Evolutionary conservation across 2,113 vertebrate genomes (phyloP).

Genomic region (Saiga tatarica): DNA sequence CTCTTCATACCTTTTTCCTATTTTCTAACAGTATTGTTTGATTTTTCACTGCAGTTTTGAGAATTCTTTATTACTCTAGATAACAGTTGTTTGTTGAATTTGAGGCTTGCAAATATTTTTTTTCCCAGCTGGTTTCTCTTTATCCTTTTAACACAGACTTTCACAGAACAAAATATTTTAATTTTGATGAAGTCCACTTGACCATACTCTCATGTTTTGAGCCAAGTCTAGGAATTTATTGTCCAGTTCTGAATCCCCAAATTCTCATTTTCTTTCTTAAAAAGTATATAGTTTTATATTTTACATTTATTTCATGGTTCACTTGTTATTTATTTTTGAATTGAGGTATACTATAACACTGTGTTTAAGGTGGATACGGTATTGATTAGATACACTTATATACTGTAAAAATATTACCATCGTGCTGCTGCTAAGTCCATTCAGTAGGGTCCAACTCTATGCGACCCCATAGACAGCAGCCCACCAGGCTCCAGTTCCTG

Average conservation of each 20-base stretch:
- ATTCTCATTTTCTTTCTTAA: not conserved
- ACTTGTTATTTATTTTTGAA: not conserved
- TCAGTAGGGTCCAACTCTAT: no score
- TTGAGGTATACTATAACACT: not conserved
- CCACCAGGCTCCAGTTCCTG: no score
- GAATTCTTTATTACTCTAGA: not conserved
- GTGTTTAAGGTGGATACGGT: not conserved
- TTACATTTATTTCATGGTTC: not conserved
- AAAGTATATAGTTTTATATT: not conserved
- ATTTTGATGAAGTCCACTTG: not conserved
- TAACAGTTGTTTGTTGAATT: not conserved
- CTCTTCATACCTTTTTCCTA: not conserved
- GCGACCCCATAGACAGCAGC: rapidly evolving
- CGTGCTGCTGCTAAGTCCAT: rapidly evolving
- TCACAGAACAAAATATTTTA: not conserved
- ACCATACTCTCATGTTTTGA: not conserved
- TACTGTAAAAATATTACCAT: not conserved
- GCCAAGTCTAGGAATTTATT: not conserved
- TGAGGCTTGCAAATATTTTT: not conserved
- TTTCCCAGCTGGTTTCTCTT: no score
- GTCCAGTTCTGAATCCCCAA: not conserved
- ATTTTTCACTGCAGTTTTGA: not conserved
- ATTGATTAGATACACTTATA: not conserved
- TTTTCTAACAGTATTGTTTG: not conserved
- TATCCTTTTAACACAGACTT: not conserved